phyloP scores from a whole-genome alignment of 1,140 invertebrate species.

The Listronotus oregonensis region DNA sequence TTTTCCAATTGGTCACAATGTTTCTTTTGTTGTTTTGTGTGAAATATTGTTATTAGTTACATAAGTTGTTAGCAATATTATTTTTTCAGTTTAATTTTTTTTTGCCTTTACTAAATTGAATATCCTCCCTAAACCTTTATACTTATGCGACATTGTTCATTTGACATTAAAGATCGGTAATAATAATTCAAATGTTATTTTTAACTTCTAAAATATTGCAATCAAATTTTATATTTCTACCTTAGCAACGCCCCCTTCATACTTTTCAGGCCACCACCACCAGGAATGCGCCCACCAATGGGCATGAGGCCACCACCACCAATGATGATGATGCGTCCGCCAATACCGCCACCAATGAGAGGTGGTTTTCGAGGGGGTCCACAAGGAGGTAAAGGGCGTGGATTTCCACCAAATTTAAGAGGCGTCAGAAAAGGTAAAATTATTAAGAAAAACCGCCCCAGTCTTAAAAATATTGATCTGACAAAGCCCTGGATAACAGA shows the following conservation, averaged over 20 bases:
- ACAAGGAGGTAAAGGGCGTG: slow-evolving; percentile 23
- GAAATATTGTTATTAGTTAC: too few species aligned
- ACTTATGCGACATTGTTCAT: too few species aligned
- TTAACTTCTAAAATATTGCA: too few species aligned
- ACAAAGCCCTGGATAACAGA: slow-evolving; percentile 53
- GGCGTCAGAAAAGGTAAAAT: slow-evolving; percentile 44
- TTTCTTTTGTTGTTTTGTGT: too few species aligned
- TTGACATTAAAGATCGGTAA: too few species aligned
- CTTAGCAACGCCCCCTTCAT: slow-evolving; percentile 14
- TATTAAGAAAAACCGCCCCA: slow-evolving; percentile 46
- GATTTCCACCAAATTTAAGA: slow-evolving; percentile 29
- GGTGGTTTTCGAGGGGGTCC: slow-evolving; percentile 37
- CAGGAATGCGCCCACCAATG: slow-evolving; percentile 42
- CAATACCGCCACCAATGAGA: slow-evolving; percentile 37
- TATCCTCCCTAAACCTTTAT: too few species aligned
- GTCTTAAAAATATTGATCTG: slow-evolving; percentile 49
- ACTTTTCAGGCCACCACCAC: slow-evolving; percentile 38
- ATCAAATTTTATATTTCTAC: neutral
- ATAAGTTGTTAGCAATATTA: too few species aligned
- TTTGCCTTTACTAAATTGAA: too few species aligned
- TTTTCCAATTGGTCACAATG: too few species aligned
- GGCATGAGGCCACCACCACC: slow-evolving; percentile 49
- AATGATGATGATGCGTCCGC: slow-evolving; percentile 44
- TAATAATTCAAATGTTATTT: too few species aligned
- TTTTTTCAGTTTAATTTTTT: too few species aligned